phyloP scores from a whole-genome alignment of 2,888 invertebrate genomes.

The Rhamphomyia laevipes region DNA sequence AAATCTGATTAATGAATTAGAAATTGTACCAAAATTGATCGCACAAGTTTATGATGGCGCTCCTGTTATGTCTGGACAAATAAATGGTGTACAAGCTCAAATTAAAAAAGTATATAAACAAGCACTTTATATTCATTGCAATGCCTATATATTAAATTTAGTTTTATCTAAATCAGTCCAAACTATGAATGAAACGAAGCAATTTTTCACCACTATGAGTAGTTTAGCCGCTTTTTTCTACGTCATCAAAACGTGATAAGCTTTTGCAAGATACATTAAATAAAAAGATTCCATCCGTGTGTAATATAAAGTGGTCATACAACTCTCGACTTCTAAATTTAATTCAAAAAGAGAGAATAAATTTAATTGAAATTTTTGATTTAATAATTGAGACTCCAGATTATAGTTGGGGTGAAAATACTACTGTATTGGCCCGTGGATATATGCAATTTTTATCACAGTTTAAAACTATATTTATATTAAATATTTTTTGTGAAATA shows the following conservation, averaged over 20 bases:
- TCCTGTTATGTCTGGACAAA: conserved; percentile 11
- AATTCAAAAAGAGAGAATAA: conserved; percentile 8
- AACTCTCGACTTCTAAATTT: conserved; percentile 7
- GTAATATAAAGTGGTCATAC: conserved; percentile 8
- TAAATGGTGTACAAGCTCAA: conserved; percentile 21
- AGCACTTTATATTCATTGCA: conserved; percentile 20
- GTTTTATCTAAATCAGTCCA: conserved; percentile 14
- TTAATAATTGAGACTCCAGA: conserved; percentile 3
- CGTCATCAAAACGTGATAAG: conserved; percentile 4
- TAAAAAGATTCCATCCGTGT: conserved; percentile 8
- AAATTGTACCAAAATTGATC: conserved; percentile 2
- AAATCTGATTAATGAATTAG: neutral
- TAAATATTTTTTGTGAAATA: conserved; percentile 6
- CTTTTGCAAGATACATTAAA: conserved; percentile 5
- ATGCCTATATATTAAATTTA: conserved; percentile 16
- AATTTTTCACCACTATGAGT: conserved; percentile 3
- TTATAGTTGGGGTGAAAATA: conserved; percentile 7
- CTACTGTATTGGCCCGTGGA: conserved; percentile 6
- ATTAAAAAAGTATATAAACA: conserved; percentile 17
- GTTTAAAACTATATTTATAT: conserved; percentile 8
- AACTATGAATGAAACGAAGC: conserved; percentile 8
- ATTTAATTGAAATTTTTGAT: conserved; percentile 8
- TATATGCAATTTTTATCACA: conserved; percentile 4
- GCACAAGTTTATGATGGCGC: conserved; percentile 6
- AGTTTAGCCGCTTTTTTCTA: neutral